A percentile compares a stretch with the other conserved stretches of the same genome.
phyloP scores from a whole-genome alignment of 2,888 invertebrate species.

The Mycalesis mineus region DNA sequence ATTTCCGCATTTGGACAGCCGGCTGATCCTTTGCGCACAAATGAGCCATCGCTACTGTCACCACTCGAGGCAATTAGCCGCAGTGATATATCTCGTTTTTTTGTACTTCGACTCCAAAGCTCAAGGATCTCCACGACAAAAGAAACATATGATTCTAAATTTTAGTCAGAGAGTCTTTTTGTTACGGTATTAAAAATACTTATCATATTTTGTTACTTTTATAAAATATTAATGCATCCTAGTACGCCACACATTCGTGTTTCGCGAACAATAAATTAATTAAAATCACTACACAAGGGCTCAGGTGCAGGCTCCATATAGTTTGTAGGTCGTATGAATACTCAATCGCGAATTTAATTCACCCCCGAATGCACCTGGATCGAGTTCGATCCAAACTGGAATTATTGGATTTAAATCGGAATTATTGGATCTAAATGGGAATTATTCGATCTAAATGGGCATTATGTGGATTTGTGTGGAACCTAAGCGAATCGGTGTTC shows the following conservation, averaged over 20 bases:
- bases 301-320: slow-evolving; percentile 1
- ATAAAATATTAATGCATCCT: not conserved
- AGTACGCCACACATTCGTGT: not conserved
- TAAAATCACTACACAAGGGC: not conserved
- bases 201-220: not conserved
- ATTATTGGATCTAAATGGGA: slow-evolving; percentile 10
- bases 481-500: slow-evolving; percentile 20
- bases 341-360: slow-evolving; percentile 29
- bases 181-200: not conserved
- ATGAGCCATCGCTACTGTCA: too few relatives aligned
- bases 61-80: too few relatives aligned
- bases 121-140: too few relatives aligned
- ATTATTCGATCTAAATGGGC: slow-evolving; percentile 25
- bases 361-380: slow-evolving; percentile 19
- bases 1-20: too few relatives aligned
- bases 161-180: too few relatives aligned
- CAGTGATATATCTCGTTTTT: too few relatives aligned
- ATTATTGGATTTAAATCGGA: slow-evolving; percentile 7
- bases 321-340: slow-evolving; percentile 7
- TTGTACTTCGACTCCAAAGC: too few relatives aligned
- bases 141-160: too few relatives aligned
- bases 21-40: too few relatives aligned
- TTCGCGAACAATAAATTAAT: not conserved
- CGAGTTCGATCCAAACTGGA: slow-evolving; percentile 9
- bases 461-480: slow-evolving; percentile 28